phyloP scores from a whole-genome alignment of 2,797 vertebrate genomes.

The Delichon dasypus region DNA sequence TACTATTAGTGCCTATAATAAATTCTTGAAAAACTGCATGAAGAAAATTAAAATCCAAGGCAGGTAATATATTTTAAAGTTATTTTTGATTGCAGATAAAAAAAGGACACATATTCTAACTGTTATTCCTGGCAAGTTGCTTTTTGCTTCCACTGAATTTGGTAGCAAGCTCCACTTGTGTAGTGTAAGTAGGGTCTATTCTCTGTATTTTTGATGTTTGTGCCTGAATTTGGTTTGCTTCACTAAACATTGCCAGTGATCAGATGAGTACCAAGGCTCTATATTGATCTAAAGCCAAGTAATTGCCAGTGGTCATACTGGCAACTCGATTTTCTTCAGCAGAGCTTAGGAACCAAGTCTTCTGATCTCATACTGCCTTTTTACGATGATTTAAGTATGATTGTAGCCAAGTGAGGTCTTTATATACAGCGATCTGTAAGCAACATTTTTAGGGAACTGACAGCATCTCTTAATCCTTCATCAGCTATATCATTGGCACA shows the following conservation, averaged over 20 bases:
- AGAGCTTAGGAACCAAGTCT: neutral
- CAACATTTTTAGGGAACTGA: neutral
- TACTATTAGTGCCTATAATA: neutral
- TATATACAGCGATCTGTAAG: neutral
- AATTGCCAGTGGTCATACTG: neutral
- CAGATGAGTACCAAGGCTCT: neutral
- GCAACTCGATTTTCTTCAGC: neutral
- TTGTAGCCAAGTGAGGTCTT: neutral
- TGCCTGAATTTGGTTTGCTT: neutral
- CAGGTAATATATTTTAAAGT: neutral
- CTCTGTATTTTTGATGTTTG: neutral
- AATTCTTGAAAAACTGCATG: slow-evolving; percentile 27
- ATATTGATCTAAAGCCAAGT: neutral
- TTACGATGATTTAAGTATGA: neutral
- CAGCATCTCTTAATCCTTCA: neutral
- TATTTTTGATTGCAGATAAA: neutral
- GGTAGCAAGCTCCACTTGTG: neutral
- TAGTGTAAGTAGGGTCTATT: neutral
- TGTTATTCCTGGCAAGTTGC: neutral
- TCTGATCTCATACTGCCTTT: neutral
- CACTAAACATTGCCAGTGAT: neutral
- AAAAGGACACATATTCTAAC: neutral
- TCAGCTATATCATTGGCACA: neutral
- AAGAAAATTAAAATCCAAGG: slow-evolving; percentile 34
- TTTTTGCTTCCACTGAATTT: neutral